These are phyloP conservation scores for Montipora cactus DNA, from an alignment of 64 coral and sea anemone species.

Conservation along the genomic window DNA sequence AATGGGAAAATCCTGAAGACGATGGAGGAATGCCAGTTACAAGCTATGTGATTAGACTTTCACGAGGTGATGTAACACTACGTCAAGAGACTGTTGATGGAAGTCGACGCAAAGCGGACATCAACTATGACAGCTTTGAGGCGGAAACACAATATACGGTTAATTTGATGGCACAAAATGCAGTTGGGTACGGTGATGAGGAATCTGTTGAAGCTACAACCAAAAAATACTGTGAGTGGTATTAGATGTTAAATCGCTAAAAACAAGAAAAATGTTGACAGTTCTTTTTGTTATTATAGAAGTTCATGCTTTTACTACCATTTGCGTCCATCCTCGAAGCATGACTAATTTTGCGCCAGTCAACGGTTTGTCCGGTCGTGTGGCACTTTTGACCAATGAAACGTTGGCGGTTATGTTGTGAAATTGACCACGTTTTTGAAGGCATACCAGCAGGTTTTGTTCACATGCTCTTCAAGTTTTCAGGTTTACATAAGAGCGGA, in stretches of 20 bases:
- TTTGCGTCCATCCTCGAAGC: too few species aligned
- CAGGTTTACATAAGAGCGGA: too few species aligned
- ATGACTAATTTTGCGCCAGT: too few species aligned
- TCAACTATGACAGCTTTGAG: neutral
- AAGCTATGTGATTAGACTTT: neutral
- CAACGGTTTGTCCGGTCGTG: too few species aligned
- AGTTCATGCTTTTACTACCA: too few species aligned
- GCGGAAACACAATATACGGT: slow-evolving; percentile 36
- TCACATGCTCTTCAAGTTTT: too few species aligned
- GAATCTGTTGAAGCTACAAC: neutral
- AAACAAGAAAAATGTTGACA: too few species aligned
- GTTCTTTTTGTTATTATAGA: too few species aligned
- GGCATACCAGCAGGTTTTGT: too few species aligned
- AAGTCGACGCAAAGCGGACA: neutral
- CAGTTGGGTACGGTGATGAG: neutral
- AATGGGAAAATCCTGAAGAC: neutral
- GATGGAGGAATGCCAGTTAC: slow-evolving; percentile 24
- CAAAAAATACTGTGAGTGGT: slow-evolving; percentile 61
- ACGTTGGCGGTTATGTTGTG: too few species aligned
- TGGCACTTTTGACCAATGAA: too few species aligned
- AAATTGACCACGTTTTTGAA: too few species aligned
- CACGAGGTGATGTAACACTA: accelerated
- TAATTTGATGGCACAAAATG: neutral
- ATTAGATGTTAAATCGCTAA: neutral
- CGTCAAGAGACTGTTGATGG: neutral